Conservation (phyloP, 2,888 invertebrate species). For the Glyphotaelius pellucidus region DNA sequence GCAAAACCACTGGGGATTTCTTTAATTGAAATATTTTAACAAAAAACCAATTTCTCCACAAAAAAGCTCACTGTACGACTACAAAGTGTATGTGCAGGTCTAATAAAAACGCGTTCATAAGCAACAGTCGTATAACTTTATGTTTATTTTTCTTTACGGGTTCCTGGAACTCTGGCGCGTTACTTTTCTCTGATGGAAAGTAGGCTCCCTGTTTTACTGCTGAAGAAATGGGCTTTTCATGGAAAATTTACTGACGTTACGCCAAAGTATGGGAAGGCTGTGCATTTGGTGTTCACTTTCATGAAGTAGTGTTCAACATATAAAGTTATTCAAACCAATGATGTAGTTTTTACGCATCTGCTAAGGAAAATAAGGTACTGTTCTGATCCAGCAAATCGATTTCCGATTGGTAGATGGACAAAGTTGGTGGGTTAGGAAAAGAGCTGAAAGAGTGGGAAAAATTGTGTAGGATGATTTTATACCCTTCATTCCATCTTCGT, state of each 20-base stretch:
- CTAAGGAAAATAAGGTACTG: neutral
- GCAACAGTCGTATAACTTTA: conserved; percentile 23
- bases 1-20: no score
- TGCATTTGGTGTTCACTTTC: neutral
- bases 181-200: neutral
- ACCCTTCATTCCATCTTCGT: no score
- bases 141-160: neutral
- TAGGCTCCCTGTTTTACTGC: neutral
- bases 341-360: neutral
- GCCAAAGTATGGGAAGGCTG: neutral
- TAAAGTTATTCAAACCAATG: neutral
- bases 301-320: neutral
- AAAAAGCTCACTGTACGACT: neutral
- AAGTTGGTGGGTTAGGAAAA: neutral
- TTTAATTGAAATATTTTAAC: neutral
- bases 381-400: neutral
- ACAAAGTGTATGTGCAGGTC: neutral
- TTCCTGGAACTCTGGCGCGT: neutral
- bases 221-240: neutral
- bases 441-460: neutral
- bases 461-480: no score
- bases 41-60: neutral
- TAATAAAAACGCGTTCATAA: conserved; percentile 9
- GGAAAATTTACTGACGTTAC: neutral
- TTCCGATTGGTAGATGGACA: neutral